These are phyloP conservation scores for Danio jaintianensis DNA, from an alignment of 2,797 vertebrate species.

Conservation along the genomic window DNA sequence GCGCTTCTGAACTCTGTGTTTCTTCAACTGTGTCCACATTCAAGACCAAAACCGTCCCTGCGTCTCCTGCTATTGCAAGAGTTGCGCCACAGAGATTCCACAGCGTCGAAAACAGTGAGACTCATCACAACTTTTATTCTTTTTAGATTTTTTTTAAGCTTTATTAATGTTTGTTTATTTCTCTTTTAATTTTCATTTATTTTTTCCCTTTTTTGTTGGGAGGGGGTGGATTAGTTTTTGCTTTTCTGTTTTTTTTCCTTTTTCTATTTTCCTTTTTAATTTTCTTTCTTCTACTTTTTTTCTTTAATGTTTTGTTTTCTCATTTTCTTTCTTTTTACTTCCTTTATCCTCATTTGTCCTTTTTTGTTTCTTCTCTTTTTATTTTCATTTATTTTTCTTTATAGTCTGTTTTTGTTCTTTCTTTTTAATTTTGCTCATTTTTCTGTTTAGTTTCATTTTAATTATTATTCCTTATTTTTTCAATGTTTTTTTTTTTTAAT, in stretches of 20 bases:
- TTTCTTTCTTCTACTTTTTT: not conserved
- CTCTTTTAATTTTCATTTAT: not conserved
- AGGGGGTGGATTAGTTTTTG: not conserved
- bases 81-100: constrained; percentile 86
- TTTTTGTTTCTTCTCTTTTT: too few relatives aligned
- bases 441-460: too few relatives aligned
- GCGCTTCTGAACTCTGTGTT: constrained; percentile 10
- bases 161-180: not conserved
- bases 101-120: constrained; percentile 93
- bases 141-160: too few relatives aligned
- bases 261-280: not conserved
- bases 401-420: too few relatives aligned
- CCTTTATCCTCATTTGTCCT: too few relatives aligned
- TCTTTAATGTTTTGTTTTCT: too few relatives aligned
- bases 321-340: too few relatives aligned
- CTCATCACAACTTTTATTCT: not conserved
- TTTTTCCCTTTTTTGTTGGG: not conserved
- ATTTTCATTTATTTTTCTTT: too few relatives aligned
- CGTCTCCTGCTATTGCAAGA: constrained; percentile 91
- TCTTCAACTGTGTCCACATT: not conserved
- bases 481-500: too few relatives aligned
- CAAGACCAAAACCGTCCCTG: constrained; percentile 81
- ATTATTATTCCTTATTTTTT: too few relatives aligned
- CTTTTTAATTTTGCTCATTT: too few relatives aligned
- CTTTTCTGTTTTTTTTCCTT: not conserved